Percentiles rank a stretch among this genome's conserved stretches.
Evolutionary conservation across 2,113 vertebrate genomes (phyloP).

Genomic region (Catharus minimus): DNA sequence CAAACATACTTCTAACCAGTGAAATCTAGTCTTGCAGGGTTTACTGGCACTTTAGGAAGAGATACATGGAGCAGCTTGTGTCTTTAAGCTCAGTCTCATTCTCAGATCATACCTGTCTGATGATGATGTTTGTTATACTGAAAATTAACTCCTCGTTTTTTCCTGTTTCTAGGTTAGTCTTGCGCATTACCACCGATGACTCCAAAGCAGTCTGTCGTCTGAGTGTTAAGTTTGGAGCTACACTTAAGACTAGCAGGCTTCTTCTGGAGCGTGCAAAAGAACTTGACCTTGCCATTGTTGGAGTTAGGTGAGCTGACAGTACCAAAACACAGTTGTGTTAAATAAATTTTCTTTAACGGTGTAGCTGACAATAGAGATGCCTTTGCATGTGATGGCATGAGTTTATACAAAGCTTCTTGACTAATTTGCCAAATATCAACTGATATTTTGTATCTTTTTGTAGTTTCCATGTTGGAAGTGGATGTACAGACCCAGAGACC

Average conservation of each 20-base stretch:
- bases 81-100: background rate
- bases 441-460: background rate
- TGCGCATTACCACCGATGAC: conserved; percentile 96
- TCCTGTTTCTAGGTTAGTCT: conserved; percentile 80
- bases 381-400: background rate
- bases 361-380: background rate
- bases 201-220: conserved; percentile 93
- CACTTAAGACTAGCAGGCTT: conserved; percentile 87
- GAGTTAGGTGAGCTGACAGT: conserved; percentile 80
- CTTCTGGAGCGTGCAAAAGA: conserved; percentile 91
- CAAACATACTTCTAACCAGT: background rate
- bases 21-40: background rate
- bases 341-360: background rate
- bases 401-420: background rate
- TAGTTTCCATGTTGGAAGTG: conserved; percentile 97
- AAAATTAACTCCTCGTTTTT: background rate
- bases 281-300: conserved; percentile 88
- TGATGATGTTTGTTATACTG: background rate
- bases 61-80: background rate
- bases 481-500: conserved; percentile 90
- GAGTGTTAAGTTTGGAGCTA: conserved; percentile 96
- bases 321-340: background rate
- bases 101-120: background rate
- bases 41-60: background rate
- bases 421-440: background rate